phyloP scores from a whole-genome alignment of 2,113 vertebrate genomes.

The Mionectes macconnelli region DNA sequence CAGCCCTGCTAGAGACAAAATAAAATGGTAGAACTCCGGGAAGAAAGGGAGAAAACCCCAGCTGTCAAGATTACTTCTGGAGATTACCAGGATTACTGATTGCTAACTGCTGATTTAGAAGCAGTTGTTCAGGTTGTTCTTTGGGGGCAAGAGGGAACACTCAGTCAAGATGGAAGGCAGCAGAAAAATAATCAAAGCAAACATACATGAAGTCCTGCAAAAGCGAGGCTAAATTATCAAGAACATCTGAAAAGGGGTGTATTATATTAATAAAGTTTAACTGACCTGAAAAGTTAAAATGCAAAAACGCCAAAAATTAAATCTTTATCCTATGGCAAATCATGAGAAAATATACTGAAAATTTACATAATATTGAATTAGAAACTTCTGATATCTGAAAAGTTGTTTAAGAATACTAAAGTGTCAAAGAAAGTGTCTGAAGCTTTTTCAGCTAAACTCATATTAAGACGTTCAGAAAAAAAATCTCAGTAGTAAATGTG shows the following conservation, averaged over 20 bases:
- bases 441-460: neutral
- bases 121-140: neutral
- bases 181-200: neutral
- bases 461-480: neutral
- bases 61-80: neutral
- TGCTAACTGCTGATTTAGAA: neutral
- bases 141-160: neutral
- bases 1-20: neutral
- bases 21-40: neutral
- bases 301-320: neutral
- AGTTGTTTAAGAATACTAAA: neutral
- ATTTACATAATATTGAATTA: neutral
- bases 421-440: neutral
- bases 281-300: neutral
- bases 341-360: neutral
- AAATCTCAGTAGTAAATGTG: neutral
- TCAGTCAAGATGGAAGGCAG: neutral
- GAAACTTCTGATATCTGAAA: neutral
- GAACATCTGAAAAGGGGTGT: neutral
- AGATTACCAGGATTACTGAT: neutral
- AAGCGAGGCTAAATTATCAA: neutral
- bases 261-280: neutral
- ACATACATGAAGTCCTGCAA: neutral
- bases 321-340: neutral
- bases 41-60: neutral